A percentile compares a stretch with the other conserved stretches of the same genome.
Conservation (phyloP, 2,888 invertebrate genomes). For the Athrips mouffetella region DNA sequence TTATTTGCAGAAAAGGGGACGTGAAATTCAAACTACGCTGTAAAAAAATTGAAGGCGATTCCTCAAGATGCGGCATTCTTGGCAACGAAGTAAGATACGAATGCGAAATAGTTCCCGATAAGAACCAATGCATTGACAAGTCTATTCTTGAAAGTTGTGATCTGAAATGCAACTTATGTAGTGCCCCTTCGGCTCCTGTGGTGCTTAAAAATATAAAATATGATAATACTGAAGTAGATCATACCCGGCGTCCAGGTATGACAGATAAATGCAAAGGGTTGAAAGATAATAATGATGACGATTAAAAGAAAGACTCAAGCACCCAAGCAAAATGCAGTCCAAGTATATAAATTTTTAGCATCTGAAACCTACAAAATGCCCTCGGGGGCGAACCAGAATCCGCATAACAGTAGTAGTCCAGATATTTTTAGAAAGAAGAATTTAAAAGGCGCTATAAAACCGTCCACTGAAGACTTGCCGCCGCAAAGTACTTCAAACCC, state of each 20-base stretch:
- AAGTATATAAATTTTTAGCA: no score
- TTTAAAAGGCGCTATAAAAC: not conserved
- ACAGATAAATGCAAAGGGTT: no score
- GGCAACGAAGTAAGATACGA: slow-evolving; percentile 6
- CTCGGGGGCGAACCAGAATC: no score
- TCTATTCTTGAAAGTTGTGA: slow-evolving; percentile 6
- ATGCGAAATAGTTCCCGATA: slow-evolving; percentile 6
- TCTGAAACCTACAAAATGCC: no score
- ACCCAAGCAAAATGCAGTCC: no score
- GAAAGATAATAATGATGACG: not conserved
- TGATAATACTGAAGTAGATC: not conserved
- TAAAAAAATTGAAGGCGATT: not conserved
- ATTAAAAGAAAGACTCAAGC: no score
- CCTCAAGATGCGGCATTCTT: not conserved
- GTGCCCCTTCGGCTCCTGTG: not conserved
- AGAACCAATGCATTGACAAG: slow-evolving; percentile 1
- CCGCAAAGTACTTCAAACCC: not conserved
- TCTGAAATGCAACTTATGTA: slow-evolving; percentile 1
- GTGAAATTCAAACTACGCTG: slow-evolving; percentile 6
- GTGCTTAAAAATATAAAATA: not conserved
- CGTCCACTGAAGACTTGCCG: not conserved
- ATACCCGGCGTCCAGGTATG: no score
- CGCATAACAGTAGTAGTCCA: no score
- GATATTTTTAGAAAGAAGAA: no score
- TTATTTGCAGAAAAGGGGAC: not conserved